A percentile compares a stretch with the other conserved stretches of the same genome.
Evolutionary conservation across 2,113 vertebrate genomes (phyloP).

Genomic region (Hiodon alosoides): DNA sequence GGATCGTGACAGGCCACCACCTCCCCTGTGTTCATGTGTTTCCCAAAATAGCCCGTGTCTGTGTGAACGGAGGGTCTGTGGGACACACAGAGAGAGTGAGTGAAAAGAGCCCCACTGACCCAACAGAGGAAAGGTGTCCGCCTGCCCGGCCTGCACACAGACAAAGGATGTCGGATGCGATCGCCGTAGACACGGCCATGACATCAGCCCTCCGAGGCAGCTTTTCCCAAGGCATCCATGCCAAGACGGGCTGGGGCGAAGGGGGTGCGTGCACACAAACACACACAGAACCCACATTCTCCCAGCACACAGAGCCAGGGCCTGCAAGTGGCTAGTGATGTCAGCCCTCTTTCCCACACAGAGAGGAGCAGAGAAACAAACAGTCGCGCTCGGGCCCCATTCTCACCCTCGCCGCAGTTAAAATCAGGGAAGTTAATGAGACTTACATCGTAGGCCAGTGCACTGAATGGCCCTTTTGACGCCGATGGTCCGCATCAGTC

Average conservation of each 20-base stretch:
- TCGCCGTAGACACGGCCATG: conserved; percentile 55
- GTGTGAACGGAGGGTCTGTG: conserved; percentile 51
- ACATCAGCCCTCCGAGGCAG: conserved; percentile 56
- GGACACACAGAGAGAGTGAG: conserved; percentile 22
- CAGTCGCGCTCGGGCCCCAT: conserved; percentile 40
- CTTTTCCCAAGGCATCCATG: conserved; percentile 31
- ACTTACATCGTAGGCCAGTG: conserved; percentile 33
- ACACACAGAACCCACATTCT: conserved; percentile 34
- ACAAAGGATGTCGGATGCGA: conserved; percentile 68
- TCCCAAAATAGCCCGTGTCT: conserved; percentile 55
- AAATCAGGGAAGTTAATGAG: conserved; percentile 48
- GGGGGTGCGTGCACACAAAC: conserved; percentile 20
- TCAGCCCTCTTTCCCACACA: conserved; percentile 58
- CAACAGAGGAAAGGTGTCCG: conserved; percentile 39
- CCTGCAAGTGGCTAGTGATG: conserved; percentile 53
- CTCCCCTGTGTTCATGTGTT: conserved; percentile 44
- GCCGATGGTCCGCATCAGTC: conserved; percentile 30
- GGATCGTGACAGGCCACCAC: conserved; percentile 34
- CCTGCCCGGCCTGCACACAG: conserved; percentile 58
- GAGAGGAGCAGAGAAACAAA: conserved; percentile 49
- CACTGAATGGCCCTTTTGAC: conserved; percentile 30
- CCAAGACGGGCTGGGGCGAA: background rate
- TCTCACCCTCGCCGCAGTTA: conserved; percentile 43
- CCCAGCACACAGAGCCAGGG: conserved; percentile 38
- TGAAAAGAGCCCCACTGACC: conserved; percentile 32